These are phyloP conservation scores for Actinostola sp. DNA, from an alignment of 92 coral and sea anemone genomes.

Conservation along the genomic window DNA sequence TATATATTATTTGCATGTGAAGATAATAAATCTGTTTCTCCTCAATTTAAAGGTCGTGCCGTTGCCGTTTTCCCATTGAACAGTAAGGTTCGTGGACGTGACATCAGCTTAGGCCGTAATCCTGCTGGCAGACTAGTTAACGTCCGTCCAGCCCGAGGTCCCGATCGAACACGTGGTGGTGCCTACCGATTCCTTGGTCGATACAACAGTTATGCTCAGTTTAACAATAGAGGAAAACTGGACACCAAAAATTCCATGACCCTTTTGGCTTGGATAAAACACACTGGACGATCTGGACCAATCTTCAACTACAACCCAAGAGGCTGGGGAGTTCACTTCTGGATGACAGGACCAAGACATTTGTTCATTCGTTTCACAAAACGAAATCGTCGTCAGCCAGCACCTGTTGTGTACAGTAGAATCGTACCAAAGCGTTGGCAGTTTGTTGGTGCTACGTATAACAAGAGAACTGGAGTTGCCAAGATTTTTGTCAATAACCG, in stretches of 20 bases:
- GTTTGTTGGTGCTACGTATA: slow-evolving; percentile 65
- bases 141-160: background rate
- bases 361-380: slow-evolving; percentile 58
- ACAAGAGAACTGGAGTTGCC: slow-evolving; percentile 59
- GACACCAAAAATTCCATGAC: slow-evolving; percentile 52
- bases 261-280: slow-evolving; percentile 38
- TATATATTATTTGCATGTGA: too few species aligned
- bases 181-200: slow-evolving; percentile 3
- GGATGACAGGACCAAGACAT: slow-evolving; percentile 58
- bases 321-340: slow-evolving; percentile 76
- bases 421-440: slow-evolving; percentile 60
- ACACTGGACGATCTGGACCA: slow-evolving; percentile 30
- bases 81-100: background rate
- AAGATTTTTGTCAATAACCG: slow-evolving; percentile 62
- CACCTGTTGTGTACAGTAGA: slow-evolving; percentile 34
- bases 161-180: slow-evolving; percentile 9
- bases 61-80: slow-evolving; percentile 5
- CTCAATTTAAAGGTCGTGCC: background rate
- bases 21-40: background rate
- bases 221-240: slow-evolving; percentile 45
- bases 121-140: slow-evolving; percentile 1
- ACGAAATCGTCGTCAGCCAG: slow-evolving; percentile 55
- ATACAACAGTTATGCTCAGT: background rate
- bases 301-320: slow-evolving; percentile 50
- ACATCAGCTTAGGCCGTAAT: background rate